These are phyloP conservation scores for Peromyscus californicus DNA, from an alignment of 2,113 vertebrate genomes.

Conservation along the genomic window DNA sequence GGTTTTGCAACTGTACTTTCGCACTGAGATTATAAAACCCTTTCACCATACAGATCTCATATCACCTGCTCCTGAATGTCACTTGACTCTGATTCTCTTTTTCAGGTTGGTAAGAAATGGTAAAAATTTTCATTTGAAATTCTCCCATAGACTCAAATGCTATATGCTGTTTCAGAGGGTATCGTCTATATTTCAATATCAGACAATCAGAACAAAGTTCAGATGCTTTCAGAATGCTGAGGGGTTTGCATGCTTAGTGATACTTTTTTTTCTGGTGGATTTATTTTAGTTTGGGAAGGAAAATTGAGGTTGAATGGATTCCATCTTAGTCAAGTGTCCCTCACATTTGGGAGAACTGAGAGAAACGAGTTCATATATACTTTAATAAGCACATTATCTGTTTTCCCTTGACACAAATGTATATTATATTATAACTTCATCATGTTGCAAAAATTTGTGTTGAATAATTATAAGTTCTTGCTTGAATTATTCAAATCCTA, in stretches of 20 bases:
- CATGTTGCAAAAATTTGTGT: neutral
- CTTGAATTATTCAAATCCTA: neutral
- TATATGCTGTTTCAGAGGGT: neutral
- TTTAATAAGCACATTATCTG: neutral
- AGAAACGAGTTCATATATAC: neutral
- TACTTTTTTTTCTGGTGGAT: conserved; percentile 20
- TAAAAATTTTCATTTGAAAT: neutral
- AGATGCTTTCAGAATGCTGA: neutral
- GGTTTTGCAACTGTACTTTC: neutral
- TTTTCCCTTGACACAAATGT: neutral
- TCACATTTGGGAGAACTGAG: neutral
- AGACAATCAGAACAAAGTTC: neutral
- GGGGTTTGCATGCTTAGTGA: neutral
- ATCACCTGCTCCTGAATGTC: neutral
- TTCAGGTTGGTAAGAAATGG: conserved; percentile 17
- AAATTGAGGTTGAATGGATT: conserved; percentile 1
- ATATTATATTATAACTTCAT: neutral
- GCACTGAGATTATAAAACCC: neutral
- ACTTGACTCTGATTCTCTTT: conserved; percentile 17
- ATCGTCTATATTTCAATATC: neutral
- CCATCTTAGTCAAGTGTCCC: neutral
- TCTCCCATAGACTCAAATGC: neutral
- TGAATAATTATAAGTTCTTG: neutral
- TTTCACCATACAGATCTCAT: neutral
- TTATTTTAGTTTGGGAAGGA: neutral